Evolutionary conservation across 2,113 vertebrate genomes (phyloP).

Genomic region (Spheniscus mendiculus): DNA sequence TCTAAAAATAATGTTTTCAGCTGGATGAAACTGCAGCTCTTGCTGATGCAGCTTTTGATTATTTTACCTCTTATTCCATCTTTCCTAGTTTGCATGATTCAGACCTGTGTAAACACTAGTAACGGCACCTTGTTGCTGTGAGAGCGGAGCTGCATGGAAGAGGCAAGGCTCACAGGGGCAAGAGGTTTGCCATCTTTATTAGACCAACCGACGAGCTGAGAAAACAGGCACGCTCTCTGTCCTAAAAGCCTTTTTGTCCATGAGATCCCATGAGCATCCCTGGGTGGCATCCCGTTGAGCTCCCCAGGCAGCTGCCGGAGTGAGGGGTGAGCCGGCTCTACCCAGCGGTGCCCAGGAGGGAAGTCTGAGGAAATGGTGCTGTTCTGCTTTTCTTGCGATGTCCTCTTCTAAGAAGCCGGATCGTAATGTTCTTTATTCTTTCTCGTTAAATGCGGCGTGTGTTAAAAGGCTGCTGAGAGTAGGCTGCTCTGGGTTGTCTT

Average conservation of each 20-base stretch:
- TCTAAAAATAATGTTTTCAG: constrained; percentile 17
- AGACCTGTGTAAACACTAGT: neutral
- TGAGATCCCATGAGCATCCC: neutral
- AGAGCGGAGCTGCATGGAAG: neutral
- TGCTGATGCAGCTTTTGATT: neutral
- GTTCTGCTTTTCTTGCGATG: neutral
- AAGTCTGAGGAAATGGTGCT: neutral
- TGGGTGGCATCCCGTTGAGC: neutral
- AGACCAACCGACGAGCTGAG: neutral
- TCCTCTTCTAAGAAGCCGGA: neutral
- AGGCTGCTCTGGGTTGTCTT: neutral
- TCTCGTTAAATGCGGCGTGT: neutral
- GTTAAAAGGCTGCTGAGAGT: neutral
- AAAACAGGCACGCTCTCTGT: neutral
- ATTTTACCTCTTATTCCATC: neutral
- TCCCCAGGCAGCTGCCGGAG: neutral
- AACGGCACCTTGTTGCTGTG: neutral
- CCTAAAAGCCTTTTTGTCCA: neutral
- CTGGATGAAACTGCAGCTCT: neutral
- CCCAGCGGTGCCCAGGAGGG: neutral
- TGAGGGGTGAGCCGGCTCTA: neutral
- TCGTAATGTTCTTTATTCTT: neutral
- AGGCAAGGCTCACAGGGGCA: neutral
- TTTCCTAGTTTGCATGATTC: neutral
- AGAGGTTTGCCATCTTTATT: neutral